phyloP scores from a whole-genome alignment of 2,888 invertebrate species.

The Drosophila histrio region DNA sequence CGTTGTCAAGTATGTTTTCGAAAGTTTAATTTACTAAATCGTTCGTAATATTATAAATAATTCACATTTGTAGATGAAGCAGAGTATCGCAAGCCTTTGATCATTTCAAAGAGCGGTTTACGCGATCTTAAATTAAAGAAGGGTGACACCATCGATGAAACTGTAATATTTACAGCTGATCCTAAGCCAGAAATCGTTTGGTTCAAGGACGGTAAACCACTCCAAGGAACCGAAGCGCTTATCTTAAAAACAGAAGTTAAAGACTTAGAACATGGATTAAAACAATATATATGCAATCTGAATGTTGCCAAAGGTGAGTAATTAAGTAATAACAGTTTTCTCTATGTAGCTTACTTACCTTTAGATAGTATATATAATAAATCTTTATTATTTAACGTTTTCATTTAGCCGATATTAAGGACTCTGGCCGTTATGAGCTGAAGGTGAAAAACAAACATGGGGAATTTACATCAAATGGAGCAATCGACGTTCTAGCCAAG shows the following conservation, averaged over 20 bases:
- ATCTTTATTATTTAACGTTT: no score
- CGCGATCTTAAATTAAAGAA: slow-evolving; percentile 89
- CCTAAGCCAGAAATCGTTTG: slow-evolving; percentile 95
- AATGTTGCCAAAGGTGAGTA: slow-evolving; percentile 80
- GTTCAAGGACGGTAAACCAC: slow-evolving; percentile 90
- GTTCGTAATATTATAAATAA: neutral
- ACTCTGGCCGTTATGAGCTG: slow-evolving; percentile 93
- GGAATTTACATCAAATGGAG: slow-evolving; percentile 89
- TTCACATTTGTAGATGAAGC: slow-evolving; percentile 87
- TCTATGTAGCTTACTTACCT: no score
- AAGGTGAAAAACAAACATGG: slow-evolving; percentile 93
- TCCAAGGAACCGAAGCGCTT: slow-evolving; percentile 88
- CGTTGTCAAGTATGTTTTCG: slow-evolving; percentile 87
- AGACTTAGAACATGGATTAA: slow-evolving; percentile 90
- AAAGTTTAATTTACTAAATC: neutral
- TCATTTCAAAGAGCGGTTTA: slow-evolving; percentile 88
- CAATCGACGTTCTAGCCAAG: slow-evolving; percentile 90
- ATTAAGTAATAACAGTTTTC: neutral
- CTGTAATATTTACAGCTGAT: slow-evolving; percentile 93
- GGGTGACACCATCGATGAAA: slow-evolving; percentile 88
- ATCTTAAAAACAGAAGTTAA: slow-evolving; percentile 87
- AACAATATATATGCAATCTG: slow-evolving; percentile 92
- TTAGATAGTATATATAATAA: no score
- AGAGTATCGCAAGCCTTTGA: slow-evolving; percentile 91
- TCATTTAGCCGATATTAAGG: slow-evolving; percentile 88